Evolutionary conservation across 2,797 vertebrate species (phyloP), one percentile per base, ranked within the genome.

Genomic region (Zenarchopterus dispar): DNA sequence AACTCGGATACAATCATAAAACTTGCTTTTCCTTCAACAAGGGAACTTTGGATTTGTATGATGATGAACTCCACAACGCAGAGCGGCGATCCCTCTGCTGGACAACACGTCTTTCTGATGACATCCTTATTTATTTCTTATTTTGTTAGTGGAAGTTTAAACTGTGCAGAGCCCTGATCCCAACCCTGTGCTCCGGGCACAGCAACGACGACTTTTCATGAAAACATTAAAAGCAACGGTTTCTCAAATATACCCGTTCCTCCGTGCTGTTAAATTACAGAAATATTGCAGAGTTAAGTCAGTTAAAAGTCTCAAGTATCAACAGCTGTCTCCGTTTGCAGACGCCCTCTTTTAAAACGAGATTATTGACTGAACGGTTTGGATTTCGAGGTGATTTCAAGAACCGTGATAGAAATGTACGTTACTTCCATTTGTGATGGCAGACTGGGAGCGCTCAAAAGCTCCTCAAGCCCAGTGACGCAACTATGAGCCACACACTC

Each of bases 201-300:
- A 10, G 33, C 33, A 36, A 10, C 33, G 21, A 11, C 44, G 2
- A 33, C 23, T 24, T 24, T 18, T 28, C 39, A 67, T 36, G 54
- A 22, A 70, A 73, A 39, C 44, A 48, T 53, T 51, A 62, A 17
- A 23, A 17, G 19, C 17, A 17, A 33, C 11, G 44, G n/a, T 8
- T n/a, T 21, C 15, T 6, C 45, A 10, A 31, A 44, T 42, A 18
- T 55, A 19, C 19, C 24, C 22, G 39, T 17, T 31, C 17, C 2
- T 4, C 6, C 13, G 13, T 6, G 11, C 21, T 43, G 11, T 36
- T 36, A 5, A 26, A 7, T 19, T 13, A 26, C 28, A 24, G 24
- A 18, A 21, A 59, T 24, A 48, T 10, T 10, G 16, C 39, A 59
- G 16, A 13, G 6, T 26, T 18, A 31, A 19, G 5, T 13, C 1